These are phyloP conservation scores for Suncus etruscus DNA, from an alignment of 2,113 vertebrate species.

Conservation along the genomic window DNA sequence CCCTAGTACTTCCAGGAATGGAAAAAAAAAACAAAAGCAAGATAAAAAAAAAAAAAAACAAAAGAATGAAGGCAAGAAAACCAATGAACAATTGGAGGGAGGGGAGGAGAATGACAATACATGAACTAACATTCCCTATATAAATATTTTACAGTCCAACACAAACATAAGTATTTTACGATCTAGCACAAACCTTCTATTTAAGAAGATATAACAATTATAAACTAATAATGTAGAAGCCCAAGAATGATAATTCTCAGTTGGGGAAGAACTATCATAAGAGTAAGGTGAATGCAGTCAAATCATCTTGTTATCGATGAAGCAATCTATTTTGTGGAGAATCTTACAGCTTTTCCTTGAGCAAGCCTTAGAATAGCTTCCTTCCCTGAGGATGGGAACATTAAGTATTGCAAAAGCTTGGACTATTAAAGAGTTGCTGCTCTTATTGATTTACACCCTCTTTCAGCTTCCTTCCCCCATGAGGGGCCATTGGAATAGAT, in stretches of 20 bases:
- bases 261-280: not conserved
- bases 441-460: constrained; percentile 42
- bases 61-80: not conserved
- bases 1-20: no score
- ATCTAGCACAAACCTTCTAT: not conserved
- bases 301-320: constrained; percentile 38
- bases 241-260: not conserved
- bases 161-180: not conserved
- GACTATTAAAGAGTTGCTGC: constrained; percentile 36
- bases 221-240: constrained; percentile 21
- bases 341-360: constrained; percentile 3
- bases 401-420: constrained; percentile 28
- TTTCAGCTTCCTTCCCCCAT: not conserved
- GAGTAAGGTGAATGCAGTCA: not conserved
- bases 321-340: constrained; percentile 10
- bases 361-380: not conserved
- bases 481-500: constrained; percentile 31
- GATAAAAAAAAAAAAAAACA: no score
- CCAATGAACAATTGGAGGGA: not conserved
- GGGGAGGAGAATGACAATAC: not conserved
- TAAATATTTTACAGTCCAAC: not conserved
- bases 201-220: not conserved
- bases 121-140: not conserved
- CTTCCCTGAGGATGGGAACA: not conserved
- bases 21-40: no score